Base-by-base conservation (phyloP, 2,888 invertebrate species). In the Mythimna lalbum region DNA sequence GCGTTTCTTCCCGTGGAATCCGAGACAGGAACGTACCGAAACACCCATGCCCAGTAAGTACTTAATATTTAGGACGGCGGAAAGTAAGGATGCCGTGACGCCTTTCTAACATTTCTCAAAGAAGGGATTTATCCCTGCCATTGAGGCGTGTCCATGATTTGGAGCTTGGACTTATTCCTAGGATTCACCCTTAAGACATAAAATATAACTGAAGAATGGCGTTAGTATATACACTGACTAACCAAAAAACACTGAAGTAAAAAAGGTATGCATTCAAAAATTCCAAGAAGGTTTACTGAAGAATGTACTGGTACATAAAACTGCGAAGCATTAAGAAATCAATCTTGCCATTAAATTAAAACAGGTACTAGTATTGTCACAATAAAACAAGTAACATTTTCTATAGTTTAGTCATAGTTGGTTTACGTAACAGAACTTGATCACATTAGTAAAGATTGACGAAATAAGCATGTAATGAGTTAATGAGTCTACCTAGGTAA, bases 381-480 rank as follows among this genome's bases (percentile, higher is more conserved):
- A 71, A 73, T 70, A 60, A 69, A 73, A 78, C 64, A 53, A 81
- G 70, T 76, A 74, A 60, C 69, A 75, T 83, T 78, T 69, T 68
- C 57, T 78, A 64, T 43, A 64, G 60, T 71, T 74, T 78, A 72
- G 72, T 81, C 73, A 76, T 76, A 69, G 33, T 63, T 43, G 49
- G 1, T 66, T 82, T 74, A 73, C 73, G 79, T 76, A 81, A 81
- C 63, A 66, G 57, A 61, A 23, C 61, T 81, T 62, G 63, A 66
- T 63, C 59, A 23, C 75, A 83, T 83, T 77, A 73, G 72, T 76
- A 73, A 72, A 67, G 57, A 76, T 81, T 76, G 69, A 69, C 68
- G 64, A 82, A 76, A 75, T 59, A 66, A 47, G 65, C 66, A 65
- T 65, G 69, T 82, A 75, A 79, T 72, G 69, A 76, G 69, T 50